These are phyloP conservation scores for Marmota monax DNA, from an alignment of 2,113 vertebrate genomes.

Conservation along the genomic window DNA sequence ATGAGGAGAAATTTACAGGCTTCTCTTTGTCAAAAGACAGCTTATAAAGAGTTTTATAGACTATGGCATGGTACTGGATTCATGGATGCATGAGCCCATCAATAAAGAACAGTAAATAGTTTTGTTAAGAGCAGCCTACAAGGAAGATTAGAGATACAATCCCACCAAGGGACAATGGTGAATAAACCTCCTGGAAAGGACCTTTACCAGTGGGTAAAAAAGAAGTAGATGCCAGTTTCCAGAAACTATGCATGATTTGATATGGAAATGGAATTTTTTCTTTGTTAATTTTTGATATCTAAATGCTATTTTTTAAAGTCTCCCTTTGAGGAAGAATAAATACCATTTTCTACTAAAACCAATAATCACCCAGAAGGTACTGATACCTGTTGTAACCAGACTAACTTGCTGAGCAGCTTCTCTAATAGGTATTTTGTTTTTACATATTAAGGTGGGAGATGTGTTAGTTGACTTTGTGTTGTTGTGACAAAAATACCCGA, in stretches of 20 bases:
- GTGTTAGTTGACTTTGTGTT: not conserved
- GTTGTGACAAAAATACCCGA: not conserved
- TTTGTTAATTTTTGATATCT: not conserved
- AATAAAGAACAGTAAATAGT: not conserved
- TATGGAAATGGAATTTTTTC: not conserved
- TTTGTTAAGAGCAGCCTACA: not conserved
- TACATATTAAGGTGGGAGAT: not conserved
- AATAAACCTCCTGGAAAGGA: not conserved
- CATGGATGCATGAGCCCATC: not conserved
- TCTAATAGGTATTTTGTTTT: not conserved
- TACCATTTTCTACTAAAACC: not conserved
- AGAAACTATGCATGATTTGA: not conserved
- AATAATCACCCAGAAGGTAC: not conserved
- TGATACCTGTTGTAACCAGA: not conserved
- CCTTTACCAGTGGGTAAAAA: not conserved
- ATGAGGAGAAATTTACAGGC: not conserved
- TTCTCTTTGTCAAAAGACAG: not conserved
- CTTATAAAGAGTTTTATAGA: not conserved
- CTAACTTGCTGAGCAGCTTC: not conserved
- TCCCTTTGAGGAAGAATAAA: not conserved
- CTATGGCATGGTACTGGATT: not conserved
- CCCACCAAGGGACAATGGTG: not conserved
- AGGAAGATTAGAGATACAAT: not conserved
- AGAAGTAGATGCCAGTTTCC: not conserved
- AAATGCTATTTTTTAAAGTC: not conserved